A percentile compares a stretch with the other conserved stretches of the same genome.
Evolutionary conservation across 1,140 invertebrate genomes (phyloP).

Genomic region (Mesaphorura yosii): DNA sequence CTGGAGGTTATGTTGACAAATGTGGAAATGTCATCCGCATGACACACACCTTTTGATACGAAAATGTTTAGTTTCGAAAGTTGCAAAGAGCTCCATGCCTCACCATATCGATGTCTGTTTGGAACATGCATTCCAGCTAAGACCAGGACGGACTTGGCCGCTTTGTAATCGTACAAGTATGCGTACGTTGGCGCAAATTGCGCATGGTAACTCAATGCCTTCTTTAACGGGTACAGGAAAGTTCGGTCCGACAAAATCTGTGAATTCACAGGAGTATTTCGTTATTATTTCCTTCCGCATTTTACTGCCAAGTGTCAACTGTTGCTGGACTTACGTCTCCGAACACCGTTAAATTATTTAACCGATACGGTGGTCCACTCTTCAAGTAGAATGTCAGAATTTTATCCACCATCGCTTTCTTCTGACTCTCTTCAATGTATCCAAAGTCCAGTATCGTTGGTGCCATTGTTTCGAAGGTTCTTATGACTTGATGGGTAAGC

Average conservation of each 20-base stretch:
- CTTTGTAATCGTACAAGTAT: constrained; percentile 23
- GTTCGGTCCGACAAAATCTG: constrained; percentile 17
- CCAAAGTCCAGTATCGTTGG: constrained; percentile 5
- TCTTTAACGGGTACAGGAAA: constrained; percentile 16
- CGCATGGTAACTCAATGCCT: constrained; percentile 22
- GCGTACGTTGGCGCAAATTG: constrained; percentile 23
- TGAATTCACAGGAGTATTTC: background rate
- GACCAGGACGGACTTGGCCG: constrained; percentile 12
- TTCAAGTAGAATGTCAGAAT: constrained; percentile 10
- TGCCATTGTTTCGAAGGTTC: background rate
- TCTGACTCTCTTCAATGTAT: background rate
- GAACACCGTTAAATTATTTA: background rate
- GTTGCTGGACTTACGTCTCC: background rate
- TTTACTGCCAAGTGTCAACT: too few relatives aligned
- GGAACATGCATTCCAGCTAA: too few relatives aligned
- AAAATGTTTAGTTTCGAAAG: too few relatives aligned
- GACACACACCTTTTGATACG: too few relatives aligned
- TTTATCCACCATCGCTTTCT: background rate
- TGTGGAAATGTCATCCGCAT: background rate
- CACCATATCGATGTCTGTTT: too few relatives aligned
- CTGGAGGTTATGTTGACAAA: constrained; percentile 1
- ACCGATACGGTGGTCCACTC: background rate
- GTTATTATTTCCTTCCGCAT: too few relatives aligned
- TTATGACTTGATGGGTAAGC: too few relatives aligned
- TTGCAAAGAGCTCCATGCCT: too few relatives aligned